Evolutionary conservation across 2,888 invertebrate species (phyloP).

Genomic region (Deroplatys truncata): DNA sequence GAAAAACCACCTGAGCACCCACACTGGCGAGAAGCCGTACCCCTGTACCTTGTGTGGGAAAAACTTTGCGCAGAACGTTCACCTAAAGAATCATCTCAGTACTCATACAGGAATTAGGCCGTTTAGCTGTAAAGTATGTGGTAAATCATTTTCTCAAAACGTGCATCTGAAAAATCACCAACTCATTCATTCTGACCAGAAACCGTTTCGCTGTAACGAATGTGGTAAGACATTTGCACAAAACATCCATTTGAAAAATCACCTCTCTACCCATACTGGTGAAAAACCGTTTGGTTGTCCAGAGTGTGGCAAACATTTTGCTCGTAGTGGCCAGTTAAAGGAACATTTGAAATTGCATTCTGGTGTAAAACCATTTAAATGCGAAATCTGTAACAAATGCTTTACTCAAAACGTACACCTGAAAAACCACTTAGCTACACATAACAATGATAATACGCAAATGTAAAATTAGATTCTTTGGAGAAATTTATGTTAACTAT

Average conservation of each 20-base stretch:
- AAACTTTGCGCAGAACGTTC: slow-evolving; percentile 9
- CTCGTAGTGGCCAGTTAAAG: not conserved
- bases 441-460: not conserved
- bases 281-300: not conserved
- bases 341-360: slow-evolving; percentile 4
- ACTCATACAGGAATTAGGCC: slow-evolving; percentile 17
- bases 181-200: slow-evolving; percentile 11
- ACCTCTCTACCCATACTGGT: not conserved
- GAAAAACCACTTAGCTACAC: slow-evolving; percentile 10
- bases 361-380: not conserved
- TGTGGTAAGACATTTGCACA: slow-evolving; percentile 21
- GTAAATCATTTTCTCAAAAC: slow-evolving; percentile 16
- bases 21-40: slow-evolving; percentile 1
- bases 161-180: slow-evolving; percentile 17
- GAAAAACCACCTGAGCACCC: not conserved
- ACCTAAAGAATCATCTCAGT: slow-evolving; percentile 9
- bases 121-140: slow-evolving; percentile 6
- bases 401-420: not conserved
- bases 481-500: too few species aligned
- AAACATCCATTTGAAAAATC: slow-evolving; percentile 5
- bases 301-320: slow-evolving; percentile 8
- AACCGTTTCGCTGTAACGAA: slow-evolving; percentile 12
- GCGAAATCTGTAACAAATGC: not conserved
- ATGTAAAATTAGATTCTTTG: too few species aligned
- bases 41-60: not conserved